Evolutionary conservation across 2,888 invertebrate genomes (phyloP).

Genomic region (Ormyrus nitidulus): DNA sequence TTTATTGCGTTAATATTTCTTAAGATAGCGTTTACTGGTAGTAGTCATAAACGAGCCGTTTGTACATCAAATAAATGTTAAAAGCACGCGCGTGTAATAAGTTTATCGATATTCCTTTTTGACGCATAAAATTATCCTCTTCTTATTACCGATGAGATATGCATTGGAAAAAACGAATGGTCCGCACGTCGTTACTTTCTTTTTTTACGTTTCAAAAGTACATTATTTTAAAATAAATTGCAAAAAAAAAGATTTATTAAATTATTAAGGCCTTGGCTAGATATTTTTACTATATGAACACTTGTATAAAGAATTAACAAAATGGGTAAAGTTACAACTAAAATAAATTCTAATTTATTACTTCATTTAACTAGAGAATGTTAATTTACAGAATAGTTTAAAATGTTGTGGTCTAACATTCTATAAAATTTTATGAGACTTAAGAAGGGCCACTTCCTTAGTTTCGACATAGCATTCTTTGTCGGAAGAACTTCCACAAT

Average conservation of each 20-base stretch:
- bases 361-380: no score
- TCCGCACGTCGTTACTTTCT: no score
- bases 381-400: no score
- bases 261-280: no score
- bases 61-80: constrained; percentile 46
- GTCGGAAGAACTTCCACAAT: not conserved
- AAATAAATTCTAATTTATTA: no score
- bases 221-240: no score
- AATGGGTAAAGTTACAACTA: no score
- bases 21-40: constrained; percentile 37
- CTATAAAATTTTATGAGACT: constrained; percentile 18
- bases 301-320: no score
- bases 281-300: no score
- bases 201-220: no score
- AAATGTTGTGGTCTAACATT: not conserved
- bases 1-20: constrained; percentile 54
- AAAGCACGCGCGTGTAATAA: constrained; percentile 28
- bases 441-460: not conserved
- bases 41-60: constrained; percentile 48
- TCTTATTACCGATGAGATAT: not conserved
- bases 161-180: no score
- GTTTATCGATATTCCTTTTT: constrained; percentile 25
- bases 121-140: not conserved
- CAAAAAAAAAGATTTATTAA: no score
- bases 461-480: not conserved